Evolutionary conservation across 2,888 invertebrate genomes (phyloP).

Genomic region (Stenotaenia linearis): DNA sequence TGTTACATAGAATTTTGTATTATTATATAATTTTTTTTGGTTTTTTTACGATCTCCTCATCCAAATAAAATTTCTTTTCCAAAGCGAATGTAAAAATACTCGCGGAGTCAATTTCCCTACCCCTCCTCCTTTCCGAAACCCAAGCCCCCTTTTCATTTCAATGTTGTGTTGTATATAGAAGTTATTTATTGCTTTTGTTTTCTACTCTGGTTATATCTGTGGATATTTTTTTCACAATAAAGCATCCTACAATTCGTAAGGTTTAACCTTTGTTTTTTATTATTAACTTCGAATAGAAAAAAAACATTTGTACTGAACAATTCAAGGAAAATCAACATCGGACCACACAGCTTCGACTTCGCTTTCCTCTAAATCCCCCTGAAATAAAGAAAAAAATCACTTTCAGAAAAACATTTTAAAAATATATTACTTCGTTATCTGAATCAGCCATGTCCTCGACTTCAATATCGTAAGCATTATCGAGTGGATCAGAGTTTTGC

Average conservation of each 20-base stretch:
- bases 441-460: conserved; percentile 46
- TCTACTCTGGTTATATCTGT: conserved; percentile 13
- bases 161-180: conserved; percentile 28
- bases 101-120: not conserved
- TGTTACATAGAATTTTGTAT: not conserved
- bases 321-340: conserved; percentile 54
- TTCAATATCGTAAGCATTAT: conserved; percentile 43
- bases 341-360: conserved; percentile 59
- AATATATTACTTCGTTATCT: conserved; percentile 44
- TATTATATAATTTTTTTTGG: not conserved
- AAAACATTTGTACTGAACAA: not conserved
- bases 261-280: not conserved
- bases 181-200: conserved; percentile 31
- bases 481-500: conserved; percentile 38
- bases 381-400: not conserved
- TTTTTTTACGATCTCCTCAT: not conserved
- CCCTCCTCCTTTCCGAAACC: not conserved
- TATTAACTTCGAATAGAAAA: not conserved
- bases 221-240: conserved; percentile 32
- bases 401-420: not conserved
- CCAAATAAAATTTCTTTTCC: not conserved
- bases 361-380: conserved; percentile 38
- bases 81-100: not conserved
- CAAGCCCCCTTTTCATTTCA: not conserved
- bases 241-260: conserved; percentile 14